Evolutionary conservation across 2,888 invertebrate species (phyloP), one percentile per base, ranked within the genome.

Genomic region (Yponomeuta evonymella): DNA sequence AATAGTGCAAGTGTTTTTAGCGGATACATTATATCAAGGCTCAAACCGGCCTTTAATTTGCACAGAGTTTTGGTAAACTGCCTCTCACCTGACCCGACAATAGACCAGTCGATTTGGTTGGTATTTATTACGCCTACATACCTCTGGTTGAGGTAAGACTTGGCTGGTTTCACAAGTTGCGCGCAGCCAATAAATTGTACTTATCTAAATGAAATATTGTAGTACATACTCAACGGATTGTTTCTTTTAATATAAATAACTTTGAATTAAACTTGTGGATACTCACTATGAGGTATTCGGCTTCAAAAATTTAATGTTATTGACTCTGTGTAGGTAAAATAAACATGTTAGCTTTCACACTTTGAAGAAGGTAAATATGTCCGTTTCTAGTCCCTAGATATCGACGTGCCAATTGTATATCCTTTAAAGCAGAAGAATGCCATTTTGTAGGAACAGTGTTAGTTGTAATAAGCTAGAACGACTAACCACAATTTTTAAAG

Each of bases 191-290:
- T 79, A 79, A 80, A 80, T 80, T 78, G 70, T 72, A 76, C 76
- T 78, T 81, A 80, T 80, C 79, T 78, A 73, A 77, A 78, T 79
- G 78, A 79, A 76, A 77, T 78, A 79, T 79, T 70, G 58, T 51
- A 74, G 74, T 74, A 73, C 71, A 58, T 58, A 73, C 71, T 73
- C 75, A 73, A 67, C 71, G 72, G 51, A 58, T 58, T 75, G 74
- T 73, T 76, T 76, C 75, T 70, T 70, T 70, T 70, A 15, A 70
- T n/a, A 70, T 70, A 70, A 70, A 70, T 70, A 62, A 70, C 70
- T 62, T 23, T 23, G 48, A 30, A 33, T 65, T 48, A 48, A 58
- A 58, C 51, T 58, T 58, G 12, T 58, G 51, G 51, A 58, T 12
- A 15, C 51, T 3, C 51, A 51, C 11, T 12, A 58, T 62, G 51